A percentile compares a stretch with the other conserved stretches of the same genome.
Conservation (phyloP, 2,888 invertebrate species). For the Apamea epomidion region DNA sequence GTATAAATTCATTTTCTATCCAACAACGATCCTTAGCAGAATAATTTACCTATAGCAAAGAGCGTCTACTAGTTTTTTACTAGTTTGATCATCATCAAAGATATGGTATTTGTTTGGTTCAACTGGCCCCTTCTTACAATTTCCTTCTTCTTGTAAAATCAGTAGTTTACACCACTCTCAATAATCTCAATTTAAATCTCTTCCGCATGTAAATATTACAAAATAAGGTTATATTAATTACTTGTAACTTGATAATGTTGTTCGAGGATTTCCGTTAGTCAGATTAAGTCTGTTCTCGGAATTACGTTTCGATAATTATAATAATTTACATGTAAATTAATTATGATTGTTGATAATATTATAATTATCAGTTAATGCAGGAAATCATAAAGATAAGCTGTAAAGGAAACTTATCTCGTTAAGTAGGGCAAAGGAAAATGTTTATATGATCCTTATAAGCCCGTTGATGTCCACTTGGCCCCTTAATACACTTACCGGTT, state of each 20-base stretch:
- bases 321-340: conserved; percentile 30
- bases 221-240: neutral
- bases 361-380: neutral
- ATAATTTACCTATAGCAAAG: neutral
- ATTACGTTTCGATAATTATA: conserved; percentile 21
- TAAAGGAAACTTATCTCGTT: neutral
- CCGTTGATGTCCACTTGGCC: neutral
- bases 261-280: conserved; percentile 27
- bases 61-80: neutral
- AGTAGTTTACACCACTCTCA: neutral
- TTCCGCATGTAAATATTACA: neutral
- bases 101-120: neutral
- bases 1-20: neutral
- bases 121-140: neutral
- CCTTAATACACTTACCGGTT: neutral
- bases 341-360: conserved; percentile 16
- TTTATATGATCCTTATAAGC: neutral
- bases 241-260: conserved; percentile 16
- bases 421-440: too few species aligned
- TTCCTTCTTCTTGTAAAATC: too few species aligned
- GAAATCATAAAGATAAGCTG: neutral
- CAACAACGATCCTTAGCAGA: neutral
- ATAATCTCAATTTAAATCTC: neutral
- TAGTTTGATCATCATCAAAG: neutral
- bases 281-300: conserved; percentile 28